Conservation (phyloP, 2,797 vertebrate species). For the Gobio occitaniae region DNA sequence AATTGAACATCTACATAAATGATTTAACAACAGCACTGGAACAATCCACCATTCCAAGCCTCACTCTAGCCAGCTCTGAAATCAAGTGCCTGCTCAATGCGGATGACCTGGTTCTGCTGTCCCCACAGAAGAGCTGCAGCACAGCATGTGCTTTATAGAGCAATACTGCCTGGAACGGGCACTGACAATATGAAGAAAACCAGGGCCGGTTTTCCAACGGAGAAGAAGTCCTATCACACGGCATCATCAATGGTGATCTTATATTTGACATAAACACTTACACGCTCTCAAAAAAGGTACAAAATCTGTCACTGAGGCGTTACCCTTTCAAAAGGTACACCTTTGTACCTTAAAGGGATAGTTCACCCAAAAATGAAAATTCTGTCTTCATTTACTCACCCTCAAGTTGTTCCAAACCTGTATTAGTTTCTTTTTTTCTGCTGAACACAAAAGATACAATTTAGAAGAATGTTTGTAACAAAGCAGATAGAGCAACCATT, state of each 20-base stretch:
- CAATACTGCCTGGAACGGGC: slow-evolving; percentile 14
- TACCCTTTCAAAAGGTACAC: neutral
- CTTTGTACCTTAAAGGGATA: neutral
- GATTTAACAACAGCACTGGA: slow-evolving; percentile 40
- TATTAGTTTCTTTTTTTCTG: too few species aligned
- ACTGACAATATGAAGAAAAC: slow-evolving; percentile 26
- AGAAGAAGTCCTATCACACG: neutral
- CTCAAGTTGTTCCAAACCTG: too few species aligned
- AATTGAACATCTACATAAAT: slow-evolving; percentile 35
- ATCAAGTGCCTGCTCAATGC: slow-evolving; percentile 30
- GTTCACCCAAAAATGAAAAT: too few species aligned
- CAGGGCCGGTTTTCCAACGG: neutral
- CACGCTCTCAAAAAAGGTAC: neutral
- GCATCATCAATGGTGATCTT: neutral
- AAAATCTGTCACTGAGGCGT: neutral
- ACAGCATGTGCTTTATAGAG: slow-evolving; percentile 23
- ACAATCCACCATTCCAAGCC: slow-evolving; percentile 38
- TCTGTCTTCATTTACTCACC: too few species aligned
- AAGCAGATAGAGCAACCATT: too few species aligned
- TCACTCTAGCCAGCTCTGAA: slow-evolving; percentile 30
- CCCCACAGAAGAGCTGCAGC: slow-evolving; percentile 22
- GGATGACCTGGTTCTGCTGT: slow-evolving; percentile 42
- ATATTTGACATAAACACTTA: neutral
- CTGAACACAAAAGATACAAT: too few species aligned
- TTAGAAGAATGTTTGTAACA: too few species aligned